A percentile compares a stretch with the other conserved stretches of the same genome.
Conservation (phyloP, 2,888 invertebrate genomes). For the Uloborus plumipes region DNA sequence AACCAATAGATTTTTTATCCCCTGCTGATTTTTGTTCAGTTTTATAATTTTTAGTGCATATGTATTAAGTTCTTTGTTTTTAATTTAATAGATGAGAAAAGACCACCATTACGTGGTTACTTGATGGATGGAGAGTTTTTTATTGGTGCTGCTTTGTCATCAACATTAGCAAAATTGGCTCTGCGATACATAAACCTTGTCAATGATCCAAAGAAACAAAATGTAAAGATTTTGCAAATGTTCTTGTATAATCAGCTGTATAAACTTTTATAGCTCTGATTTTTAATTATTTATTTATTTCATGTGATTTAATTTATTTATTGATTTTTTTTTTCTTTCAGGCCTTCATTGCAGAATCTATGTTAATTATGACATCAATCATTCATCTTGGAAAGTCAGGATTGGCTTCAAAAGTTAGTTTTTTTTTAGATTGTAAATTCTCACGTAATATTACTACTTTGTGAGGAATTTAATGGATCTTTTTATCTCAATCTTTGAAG, state of each 20-base stretch:
- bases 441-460: no score
- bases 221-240: conserved; percentile 69
- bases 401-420: conserved; percentile 70
- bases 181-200: conserved; percentile 77
- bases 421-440: no score
- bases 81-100: conserved; percentile 70
- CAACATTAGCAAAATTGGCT: conserved; percentile 91
- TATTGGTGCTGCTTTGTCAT: conserved; percentile 91
- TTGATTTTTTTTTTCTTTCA: conserved; percentile 38
- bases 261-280: not conserved
- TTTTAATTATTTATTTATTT: no score
- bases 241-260: not conserved
- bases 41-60: not conserved
- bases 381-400: conserved; percentile 86
- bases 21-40: no score
- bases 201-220: conserved; percentile 70
- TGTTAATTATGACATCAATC: conserved; percentile 89
- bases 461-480: no score
- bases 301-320: no score
- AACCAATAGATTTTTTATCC: no score
- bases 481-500: no score
- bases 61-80: not conserved
- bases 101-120: conserved; percentile 87
- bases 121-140: conserved; percentile 96
- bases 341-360: conserved; percentile 78